phyloP scores from a whole-genome alignment of 2,888 invertebrate genomes.

The Volucella zonaria region DNA sequence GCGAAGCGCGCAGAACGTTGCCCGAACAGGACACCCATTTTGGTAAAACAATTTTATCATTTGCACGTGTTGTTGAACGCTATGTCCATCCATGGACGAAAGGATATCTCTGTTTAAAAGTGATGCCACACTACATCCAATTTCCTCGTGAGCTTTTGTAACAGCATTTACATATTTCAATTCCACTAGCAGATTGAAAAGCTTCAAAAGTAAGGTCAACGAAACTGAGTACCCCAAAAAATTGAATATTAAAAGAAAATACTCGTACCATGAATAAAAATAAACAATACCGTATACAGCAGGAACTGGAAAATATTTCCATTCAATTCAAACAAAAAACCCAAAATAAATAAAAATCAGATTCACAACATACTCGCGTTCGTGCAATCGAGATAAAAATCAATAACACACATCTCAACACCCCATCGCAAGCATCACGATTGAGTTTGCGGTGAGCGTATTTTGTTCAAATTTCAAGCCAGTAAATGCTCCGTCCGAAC shows the following conservation, averaged over 20 bases:
- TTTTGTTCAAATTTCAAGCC: not conserved
- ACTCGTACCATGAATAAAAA: not conserved
- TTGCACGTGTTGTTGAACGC: too few relatives aligned
- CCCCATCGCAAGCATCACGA: conserved; percentile 14
- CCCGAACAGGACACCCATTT: too few relatives aligned
- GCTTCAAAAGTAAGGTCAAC: conserved; percentile 14
- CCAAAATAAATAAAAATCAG: conserved; percentile 36
- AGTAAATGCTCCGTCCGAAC: too few relatives aligned
- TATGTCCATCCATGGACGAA: too few relatives aligned
- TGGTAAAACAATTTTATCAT: too few relatives aligned
- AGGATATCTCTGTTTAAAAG: too few relatives aligned
- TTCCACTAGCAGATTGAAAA: too few relatives aligned
- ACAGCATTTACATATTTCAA: too few relatives aligned
- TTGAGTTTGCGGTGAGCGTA: conserved; percentile 23
- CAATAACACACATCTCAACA: conserved; percentile 22
- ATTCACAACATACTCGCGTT: not conserved
- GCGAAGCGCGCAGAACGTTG: too few relatives aligned
- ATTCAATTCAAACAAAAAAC: conserved; percentile 3
- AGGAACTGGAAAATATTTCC: not conserved
- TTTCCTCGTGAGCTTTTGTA: too few relatives aligned
- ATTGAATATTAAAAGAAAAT: conserved; percentile 14
- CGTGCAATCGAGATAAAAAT: conserved; percentile 34
- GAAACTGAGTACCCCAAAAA: conserved; percentile 35
- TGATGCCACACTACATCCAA: too few relatives aligned
- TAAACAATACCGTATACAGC: not conserved